Evolutionary conservation across 2,888 invertebrate genomes (phyloP), one percentile per base, ranked within the genome.

Genomic region (Ochropleura plecta): DNA sequence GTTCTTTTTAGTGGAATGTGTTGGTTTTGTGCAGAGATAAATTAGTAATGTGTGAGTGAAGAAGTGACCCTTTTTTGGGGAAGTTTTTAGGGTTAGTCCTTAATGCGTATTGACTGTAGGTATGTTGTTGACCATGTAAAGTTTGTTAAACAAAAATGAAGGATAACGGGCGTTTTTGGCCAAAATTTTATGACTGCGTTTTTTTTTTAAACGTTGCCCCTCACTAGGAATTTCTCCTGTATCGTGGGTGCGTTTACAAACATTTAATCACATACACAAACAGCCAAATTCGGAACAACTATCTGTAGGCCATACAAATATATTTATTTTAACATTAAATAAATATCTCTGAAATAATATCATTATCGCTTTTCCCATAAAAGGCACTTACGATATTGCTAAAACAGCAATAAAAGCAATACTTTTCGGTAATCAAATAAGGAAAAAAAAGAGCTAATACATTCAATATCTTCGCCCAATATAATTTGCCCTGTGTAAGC

Each of bases 1-100:
- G 72, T 76, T 69, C 73, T 72, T 70, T 78, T 84, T 74, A 74
- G 73, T 73, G 20, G 46, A 42, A 64, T 81, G 44, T 81, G 77
- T 71, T 82, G 60, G 69, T 68, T 79, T 68, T 64, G 53, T 59
- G 46, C 49, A 44, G n/a, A 30, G 62, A 70, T 70, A 64, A 63
- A 69, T 80, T 73, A 51, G 40, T 59, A 14, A 73, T 62, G 67
- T 64, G 6, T 63, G 18, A 62, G 68, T n/a, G n/a, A 44, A 49
- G 30, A 65, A 14, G 49, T 42, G 42, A 73, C 66, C 62, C 49
- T 66, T 74, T 69, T 57, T 0, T 65, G 5, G 16, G 40, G 18
- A n/a, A 30, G 8, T 51, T 14, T 18, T 5, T 12, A 63, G 57
- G 57, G 59, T 0, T 57, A n/a, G 42, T 51, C n/a, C n/a, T 55